These are phyloP conservation scores for Ardeotis arabs DNA, from an alignment of 2,113 vertebrate genomes.

Conservation along the genomic window DNA sequence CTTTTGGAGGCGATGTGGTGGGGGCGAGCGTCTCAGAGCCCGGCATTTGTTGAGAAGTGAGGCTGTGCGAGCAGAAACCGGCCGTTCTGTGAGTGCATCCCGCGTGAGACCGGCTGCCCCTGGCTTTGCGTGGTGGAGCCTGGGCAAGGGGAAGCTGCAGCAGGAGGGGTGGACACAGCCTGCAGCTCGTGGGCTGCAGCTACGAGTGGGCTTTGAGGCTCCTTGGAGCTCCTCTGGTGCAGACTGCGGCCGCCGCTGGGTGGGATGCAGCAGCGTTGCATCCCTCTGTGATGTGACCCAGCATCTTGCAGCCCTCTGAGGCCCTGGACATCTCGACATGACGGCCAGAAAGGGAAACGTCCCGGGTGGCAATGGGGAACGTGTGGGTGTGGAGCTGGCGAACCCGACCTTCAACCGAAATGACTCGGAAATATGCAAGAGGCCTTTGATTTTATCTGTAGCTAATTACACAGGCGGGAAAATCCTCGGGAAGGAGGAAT, in stretches of 20 bases:
- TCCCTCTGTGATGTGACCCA: rapidly evolving
- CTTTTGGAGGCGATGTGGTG: not conserved
- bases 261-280: not conserved
- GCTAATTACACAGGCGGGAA: not conserved
- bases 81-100: rapidly evolving
- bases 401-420: not conserved
- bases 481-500: not conserved
- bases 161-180: not conserved
- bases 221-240: not conserved
- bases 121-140: rapidly evolving
- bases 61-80: rapidly evolving
- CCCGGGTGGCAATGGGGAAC: not conserved
- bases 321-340: not conserved
- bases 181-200: not conserved
- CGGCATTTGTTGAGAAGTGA: not conserved
- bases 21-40: rapidly evolving
- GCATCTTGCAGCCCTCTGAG: not conserved
- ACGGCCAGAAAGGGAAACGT: not conserved
- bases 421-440: not conserved
- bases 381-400: not conserved
- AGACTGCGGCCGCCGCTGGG: rapidly evolving
- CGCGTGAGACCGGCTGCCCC: rapidly evolving
- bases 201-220: not conserved
- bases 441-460: slow-evolving; percentile 19
- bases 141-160: not conserved